These are phyloP conservation scores for Xyrauchen texanus DNA, from an alignment of 2,113 vertebrate species.

Conservation along the genomic window DNA sequence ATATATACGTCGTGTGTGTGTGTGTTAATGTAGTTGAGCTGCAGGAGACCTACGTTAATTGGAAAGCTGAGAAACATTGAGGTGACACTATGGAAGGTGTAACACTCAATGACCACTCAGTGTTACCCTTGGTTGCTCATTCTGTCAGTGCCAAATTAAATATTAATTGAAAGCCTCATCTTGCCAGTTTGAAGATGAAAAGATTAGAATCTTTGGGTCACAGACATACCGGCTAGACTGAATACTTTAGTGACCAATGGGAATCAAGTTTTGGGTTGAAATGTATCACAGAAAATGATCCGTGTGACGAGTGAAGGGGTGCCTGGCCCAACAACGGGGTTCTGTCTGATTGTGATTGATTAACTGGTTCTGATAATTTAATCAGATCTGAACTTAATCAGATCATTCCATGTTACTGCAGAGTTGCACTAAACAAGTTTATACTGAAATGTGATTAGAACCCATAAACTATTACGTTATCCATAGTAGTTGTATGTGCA, in stretches of 20 bases:
- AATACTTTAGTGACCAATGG: conserved; percentile 63
- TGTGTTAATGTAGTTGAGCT: too few relatives aligned
- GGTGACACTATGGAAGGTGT: not conserved
- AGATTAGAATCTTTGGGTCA: conserved; percentile 55
- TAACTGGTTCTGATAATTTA: not conserved
- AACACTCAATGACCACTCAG: not conserved
- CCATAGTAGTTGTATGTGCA: too few relatives aligned
- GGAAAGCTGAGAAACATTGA: conserved; percentile 4
- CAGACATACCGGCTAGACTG: conserved; percentile 50
- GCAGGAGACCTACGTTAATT: not conserved
- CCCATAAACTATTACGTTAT: too few relatives aligned
- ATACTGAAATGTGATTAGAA: too few relatives aligned
- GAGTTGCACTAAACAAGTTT: too few relatives aligned
- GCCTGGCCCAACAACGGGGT: not conserved
- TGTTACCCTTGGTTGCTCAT: conserved; percentile 3
- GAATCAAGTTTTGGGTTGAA: conserved; percentile 60
- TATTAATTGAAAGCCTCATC: conserved; percentile 58
- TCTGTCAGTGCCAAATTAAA: conserved; percentile 56
- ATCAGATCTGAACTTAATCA: too few relatives aligned
- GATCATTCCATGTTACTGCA: too few relatives aligned
- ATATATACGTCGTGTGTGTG: too few relatives aligned
- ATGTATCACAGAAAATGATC: conserved; percentile 42
- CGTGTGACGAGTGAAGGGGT: conserved; percentile 1
- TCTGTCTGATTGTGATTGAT: conserved; percentile 10
- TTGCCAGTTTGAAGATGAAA: conserved; percentile 52